Evolutionary conservation across 2,888 invertebrate genomes (phyloP).

Genomic region (Rhagium mordax): DNA sequence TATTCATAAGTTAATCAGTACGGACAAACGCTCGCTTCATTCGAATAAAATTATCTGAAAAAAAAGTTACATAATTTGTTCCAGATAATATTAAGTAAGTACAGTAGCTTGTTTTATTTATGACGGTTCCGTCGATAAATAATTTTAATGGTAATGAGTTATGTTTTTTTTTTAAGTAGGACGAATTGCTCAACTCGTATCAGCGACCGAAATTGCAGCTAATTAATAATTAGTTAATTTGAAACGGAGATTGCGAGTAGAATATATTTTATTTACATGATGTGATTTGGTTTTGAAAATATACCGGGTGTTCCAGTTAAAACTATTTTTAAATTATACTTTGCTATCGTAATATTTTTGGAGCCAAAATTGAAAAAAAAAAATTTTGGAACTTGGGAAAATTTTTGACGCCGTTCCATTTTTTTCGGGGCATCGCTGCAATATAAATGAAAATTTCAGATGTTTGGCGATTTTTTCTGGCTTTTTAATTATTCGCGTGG

Average conservation of each 20-base stretch:
- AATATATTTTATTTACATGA: too few species aligned
- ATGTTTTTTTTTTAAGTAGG: not conserved
- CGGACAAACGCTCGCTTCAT: not conserved
- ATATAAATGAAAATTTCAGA: too few species aligned
- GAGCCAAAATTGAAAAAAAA: too few species aligned
- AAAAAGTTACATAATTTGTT: constrained; percentile 6
- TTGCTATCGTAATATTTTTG: too few species aligned
- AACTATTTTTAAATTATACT: too few species aligned
- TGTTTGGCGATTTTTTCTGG: too few species aligned
- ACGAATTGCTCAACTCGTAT: not conserved
- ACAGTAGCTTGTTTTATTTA: constrained; percentile 11
- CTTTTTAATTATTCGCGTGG: too few species aligned
- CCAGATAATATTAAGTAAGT: not conserved
- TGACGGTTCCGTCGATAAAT: not conserved
- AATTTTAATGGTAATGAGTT: not conserved
- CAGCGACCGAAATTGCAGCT: not conserved
- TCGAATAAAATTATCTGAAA: constrained; percentile 7
- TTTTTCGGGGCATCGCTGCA: too few species aligned
- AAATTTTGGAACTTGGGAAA: too few species aligned
- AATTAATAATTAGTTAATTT: not conserved
- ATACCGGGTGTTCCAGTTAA: not conserved
- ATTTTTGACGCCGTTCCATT: too few species aligned
- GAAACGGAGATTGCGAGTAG: not conserved
- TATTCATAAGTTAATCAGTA: not conserved
- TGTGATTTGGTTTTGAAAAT: not conserved